These are phyloP conservation scores for Caenorhabditis imperialis DNA, from an alignment of 2,888 invertebrate species.

Conservation along the genomic window DNA sequence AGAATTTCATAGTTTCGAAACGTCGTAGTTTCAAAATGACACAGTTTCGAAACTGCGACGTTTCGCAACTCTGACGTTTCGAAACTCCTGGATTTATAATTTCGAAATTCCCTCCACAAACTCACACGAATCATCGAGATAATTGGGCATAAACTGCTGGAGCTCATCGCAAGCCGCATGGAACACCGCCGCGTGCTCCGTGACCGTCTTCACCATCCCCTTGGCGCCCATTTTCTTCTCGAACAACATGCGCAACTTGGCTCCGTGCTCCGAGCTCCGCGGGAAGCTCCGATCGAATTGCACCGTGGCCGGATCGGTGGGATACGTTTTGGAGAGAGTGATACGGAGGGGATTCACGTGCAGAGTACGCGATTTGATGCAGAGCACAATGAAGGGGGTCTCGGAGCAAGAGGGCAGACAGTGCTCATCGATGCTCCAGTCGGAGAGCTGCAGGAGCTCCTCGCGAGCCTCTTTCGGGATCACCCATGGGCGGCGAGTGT, in stretches of 20 bases:
- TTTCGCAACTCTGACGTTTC: background rate
- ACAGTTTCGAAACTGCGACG: background rate
- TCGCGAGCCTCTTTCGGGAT: conserved; percentile 47
- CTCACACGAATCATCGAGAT: conserved; percentile 26
- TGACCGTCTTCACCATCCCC: conserved; percentile 1
- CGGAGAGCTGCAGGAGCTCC: conserved; percentile 33
- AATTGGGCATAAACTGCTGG: conserved; percentile 11
- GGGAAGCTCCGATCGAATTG: conserved; percentile 63
- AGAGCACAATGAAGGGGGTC: conserved; percentile 53
- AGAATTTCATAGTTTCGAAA: no score
- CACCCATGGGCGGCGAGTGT: conserved; percentile 43
- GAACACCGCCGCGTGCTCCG: conserved; percentile 38
- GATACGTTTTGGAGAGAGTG: conserved; percentile 51
- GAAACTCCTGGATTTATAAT: no score
- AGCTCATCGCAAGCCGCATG: conserved; percentile 49
- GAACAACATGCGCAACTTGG: conserved; percentile 27
- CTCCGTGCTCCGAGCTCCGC: conserved; percentile 11
- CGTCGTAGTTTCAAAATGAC: background rate
- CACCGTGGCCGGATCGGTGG: conserved; percentile 45
- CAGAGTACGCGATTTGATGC: conserved; percentile 31
- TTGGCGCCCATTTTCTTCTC: conserved; percentile 32
- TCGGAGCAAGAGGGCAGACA: conserved; percentile 50
- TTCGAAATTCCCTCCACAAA: no score
- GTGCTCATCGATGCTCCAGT: conserved; percentile 57
- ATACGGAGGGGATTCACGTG: conserved; percentile 48